These are phyloP conservation scores for Chaetodon trifasciatus DNA, from an alignment of 2,797 vertebrate genomes.

Conservation along the genomic window DNA sequence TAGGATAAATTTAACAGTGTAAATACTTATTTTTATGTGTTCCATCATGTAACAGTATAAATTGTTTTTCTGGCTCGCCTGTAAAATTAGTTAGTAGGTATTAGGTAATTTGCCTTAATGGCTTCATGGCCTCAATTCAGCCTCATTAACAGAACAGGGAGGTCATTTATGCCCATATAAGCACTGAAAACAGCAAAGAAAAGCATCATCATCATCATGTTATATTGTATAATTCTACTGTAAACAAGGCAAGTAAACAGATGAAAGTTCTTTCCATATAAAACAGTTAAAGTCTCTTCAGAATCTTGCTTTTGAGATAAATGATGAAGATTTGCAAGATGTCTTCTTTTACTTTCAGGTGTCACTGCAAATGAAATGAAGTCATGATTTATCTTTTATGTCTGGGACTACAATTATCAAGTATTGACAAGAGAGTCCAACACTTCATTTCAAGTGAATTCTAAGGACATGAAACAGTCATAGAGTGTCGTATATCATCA, in stretches of 20 bases:
- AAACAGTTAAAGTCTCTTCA: neutral
- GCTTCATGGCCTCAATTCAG: conserved; percentile 6
- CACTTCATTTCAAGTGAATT: neutral
- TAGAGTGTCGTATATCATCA: neutral
- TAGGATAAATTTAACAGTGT: neutral
- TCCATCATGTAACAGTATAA: neutral
- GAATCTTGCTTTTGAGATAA: neutral
- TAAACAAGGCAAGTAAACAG: too few relatives aligned
- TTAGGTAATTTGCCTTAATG: neutral
- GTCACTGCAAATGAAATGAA: neutral
- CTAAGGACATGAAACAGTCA: conserved; percentile 9
- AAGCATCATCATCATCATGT: neutral
- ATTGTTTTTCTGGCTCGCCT: neutral
- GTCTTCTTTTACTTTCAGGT: neutral
- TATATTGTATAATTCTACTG: neutral
- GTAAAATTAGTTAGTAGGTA: neutral
- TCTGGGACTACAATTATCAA: neutral
- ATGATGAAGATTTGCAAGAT: neutral
- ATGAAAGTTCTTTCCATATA: neutral
- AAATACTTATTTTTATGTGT: neutral
- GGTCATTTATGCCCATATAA: neutral
- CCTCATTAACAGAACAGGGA: conserved; percentile 9
- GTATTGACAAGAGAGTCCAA: neutral
- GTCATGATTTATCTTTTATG: neutral
- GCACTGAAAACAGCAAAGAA: neutral